phyloP scores from a whole-genome alignment of 2,113 vertebrate species.

The Piliocolobus tephrosceles region DNA sequence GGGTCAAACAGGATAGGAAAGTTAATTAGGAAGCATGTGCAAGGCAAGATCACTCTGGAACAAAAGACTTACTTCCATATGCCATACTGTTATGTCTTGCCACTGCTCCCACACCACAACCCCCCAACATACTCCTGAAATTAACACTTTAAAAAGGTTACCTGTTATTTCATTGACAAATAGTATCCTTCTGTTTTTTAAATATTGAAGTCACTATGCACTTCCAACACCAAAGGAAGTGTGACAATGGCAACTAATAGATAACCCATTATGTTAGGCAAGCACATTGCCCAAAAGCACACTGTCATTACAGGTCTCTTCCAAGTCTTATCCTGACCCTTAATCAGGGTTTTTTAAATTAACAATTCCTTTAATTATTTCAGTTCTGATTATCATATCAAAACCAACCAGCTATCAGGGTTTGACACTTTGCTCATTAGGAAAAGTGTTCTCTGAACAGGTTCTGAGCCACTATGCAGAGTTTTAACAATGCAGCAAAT shows the following conservation, averaged over 20 bases:
- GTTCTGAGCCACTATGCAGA: not conserved
- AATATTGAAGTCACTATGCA: slow-evolving; percentile 44
- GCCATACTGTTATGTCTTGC: not conserved
- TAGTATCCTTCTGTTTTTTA: slow-evolving; percentile 36
- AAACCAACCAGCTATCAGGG: slow-evolving; percentile 57
- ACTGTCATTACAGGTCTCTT: slow-evolving; percentile 55
- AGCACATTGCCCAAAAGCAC: slow-evolving; percentile 35
- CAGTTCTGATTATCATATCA: slow-evolving; percentile 56
- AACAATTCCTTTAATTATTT: slow-evolving; percentile 70
- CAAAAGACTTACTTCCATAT: slow-evolving; percentile 4
- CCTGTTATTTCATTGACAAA: slow-evolving; percentile 28
- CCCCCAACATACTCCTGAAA: not conserved
- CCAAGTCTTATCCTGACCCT: slow-evolving; percentile 54
- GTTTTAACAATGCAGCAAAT: slow-evolving; percentile 39
- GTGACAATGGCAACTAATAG: slow-evolving; percentile 59
- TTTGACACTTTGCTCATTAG: slow-evolving; percentile 43
- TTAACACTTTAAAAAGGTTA: slow-evolving; percentile 38
- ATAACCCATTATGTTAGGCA: slow-evolving; percentile 46
- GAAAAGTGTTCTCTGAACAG: slow-evolving; percentile 28
- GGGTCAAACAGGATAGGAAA: not conserved
- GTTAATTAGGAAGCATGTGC: not conserved
- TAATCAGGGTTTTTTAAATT: slow-evolving; percentile 62
- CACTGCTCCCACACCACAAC: not conserved
- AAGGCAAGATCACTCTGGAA: not conserved
- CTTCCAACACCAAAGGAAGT: slow-evolving; percentile 18